Percentiles rank a stretch among this genome's conserved stretches.
Conservation (phyloP, 2,113 vertebrate genomes). For the Sander vitreus region DNA sequence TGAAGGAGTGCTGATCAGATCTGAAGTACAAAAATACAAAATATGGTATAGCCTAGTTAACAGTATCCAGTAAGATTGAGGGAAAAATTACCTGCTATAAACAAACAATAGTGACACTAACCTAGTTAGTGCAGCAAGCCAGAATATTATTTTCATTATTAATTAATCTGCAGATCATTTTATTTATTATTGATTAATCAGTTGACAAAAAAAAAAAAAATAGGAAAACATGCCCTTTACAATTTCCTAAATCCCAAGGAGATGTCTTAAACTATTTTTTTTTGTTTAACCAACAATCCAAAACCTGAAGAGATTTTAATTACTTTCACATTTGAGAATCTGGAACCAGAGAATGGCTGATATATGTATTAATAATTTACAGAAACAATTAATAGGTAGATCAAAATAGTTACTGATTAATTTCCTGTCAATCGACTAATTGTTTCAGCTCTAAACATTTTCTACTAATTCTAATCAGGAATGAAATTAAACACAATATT, state of each 20-base stretch:
- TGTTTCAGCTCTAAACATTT: background rate
- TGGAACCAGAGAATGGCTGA: too few relatives aligned
- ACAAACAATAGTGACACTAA: too few relatives aligned
- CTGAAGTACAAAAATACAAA: too few relatives aligned
- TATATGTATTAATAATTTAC: background rate
- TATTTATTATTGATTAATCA: background rate
- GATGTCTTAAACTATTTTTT: background rate
- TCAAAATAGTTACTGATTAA: background rate
- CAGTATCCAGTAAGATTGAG: too few relatives aligned
- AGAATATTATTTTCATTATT: too few relatives aligned
- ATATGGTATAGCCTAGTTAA: too few relatives aligned
- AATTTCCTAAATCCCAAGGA: background rate
- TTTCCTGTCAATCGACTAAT: background rate
- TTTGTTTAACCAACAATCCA: background rate
- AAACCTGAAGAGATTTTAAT: background rate
- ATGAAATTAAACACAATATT: background rate
- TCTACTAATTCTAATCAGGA: background rate
- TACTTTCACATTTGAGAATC: background rate
- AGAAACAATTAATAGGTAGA: background rate
- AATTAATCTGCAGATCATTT: background rate
- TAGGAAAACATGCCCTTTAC: background rate
- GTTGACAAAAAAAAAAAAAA: background rate
- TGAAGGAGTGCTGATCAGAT: too few relatives aligned
- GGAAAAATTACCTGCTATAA: too few relatives aligned
- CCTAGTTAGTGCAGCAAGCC: too few relatives aligned